Conservation (phyloP, 1,140 invertebrate species). For the Andricus grossulariae region DNA sequence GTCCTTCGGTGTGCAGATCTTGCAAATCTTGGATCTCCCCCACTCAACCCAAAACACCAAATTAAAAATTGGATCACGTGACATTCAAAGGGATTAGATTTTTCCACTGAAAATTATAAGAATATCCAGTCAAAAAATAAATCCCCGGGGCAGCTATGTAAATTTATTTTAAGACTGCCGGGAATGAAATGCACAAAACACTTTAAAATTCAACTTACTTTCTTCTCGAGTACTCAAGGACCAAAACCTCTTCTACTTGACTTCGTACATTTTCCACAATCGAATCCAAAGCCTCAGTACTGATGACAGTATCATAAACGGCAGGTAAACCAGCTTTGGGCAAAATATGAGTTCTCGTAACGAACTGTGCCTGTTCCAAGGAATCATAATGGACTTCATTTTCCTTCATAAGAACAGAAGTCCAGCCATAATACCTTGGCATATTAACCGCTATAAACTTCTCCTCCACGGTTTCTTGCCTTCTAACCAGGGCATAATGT, state of each 20-base stretch:
- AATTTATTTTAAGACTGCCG: too few relatives aligned
- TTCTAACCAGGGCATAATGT: slow-evolving; percentile 79
- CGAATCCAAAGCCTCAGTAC: slow-evolving; percentile 66
- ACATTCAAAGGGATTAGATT: too few relatives aligned
- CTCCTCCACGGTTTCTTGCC: slow-evolving; percentile 85
- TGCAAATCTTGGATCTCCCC: too few relatives aligned
- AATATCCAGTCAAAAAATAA: too few relatives aligned
- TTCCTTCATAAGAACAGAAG: slow-evolving; percentile 79
- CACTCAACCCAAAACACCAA: too few relatives aligned
- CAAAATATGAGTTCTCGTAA: slow-evolving; percentile 83
- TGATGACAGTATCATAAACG: slow-evolving; percentile 74
- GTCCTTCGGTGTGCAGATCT: too few relatives aligned
- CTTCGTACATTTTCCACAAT: slow-evolving; percentile 75
- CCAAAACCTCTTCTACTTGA: slow-evolving; percentile 78
- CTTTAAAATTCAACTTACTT: slow-evolving; percentile 70
- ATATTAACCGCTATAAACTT: slow-evolving; percentile 89
- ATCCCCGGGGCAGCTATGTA: too few relatives aligned
- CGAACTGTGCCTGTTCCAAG: slow-evolving; percentile 80
- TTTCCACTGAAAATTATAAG: too few relatives aligned
- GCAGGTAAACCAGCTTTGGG: slow-evolving; percentile 76
- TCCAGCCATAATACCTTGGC: slow-evolving; percentile 87
- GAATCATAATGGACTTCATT: slow-evolving; percentile 80
- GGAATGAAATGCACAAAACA: too few relatives aligned
- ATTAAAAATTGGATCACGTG: background rate
- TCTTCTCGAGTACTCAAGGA: slow-evolving; percentile 77